Percentiles rank a stretch among this genome's conserved stretches.
Evolutionary conservation across 2,797 vertebrate species (phyloP).

Genomic region (Erethizon dorsatum): DNA sequence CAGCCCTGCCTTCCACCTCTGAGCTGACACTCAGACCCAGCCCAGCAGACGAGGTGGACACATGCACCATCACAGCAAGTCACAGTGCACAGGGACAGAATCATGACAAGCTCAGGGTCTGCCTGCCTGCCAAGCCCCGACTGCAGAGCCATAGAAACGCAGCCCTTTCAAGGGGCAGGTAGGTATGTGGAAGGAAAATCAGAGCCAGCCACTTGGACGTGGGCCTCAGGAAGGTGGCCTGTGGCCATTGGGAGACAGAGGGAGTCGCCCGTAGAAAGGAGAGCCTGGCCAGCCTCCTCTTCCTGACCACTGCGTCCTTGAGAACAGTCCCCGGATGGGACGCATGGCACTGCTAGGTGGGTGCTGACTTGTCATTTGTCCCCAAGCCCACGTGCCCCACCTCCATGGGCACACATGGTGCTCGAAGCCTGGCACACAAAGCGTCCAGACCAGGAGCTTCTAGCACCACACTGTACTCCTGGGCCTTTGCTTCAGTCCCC

Average conservation of each 20-base stretch:
- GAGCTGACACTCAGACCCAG: not conserved
- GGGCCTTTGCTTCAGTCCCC: conserved; percentile 95
- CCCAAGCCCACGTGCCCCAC: not conserved
- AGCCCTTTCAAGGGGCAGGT: fast-evolving
- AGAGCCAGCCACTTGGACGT: not conserved
- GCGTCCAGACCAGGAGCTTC: not conserved
- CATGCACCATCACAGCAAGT: not conserved
- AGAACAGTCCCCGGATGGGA: too few relatives aligned
- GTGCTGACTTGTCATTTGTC: fast-evolving
- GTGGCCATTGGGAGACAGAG: not conserved
- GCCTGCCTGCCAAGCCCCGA: not conserved
- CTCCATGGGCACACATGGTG: fast-evolving
- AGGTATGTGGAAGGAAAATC: not conserved
- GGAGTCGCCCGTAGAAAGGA: not conserved
- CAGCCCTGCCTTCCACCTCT: not conserved
- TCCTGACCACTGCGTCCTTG: not conserved
- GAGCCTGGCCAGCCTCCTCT: fast-evolving
- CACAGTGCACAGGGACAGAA: not conserved
- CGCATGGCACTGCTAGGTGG: too few relatives aligned
- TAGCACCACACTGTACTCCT: conserved; percentile 93
- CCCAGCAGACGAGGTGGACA: not conserved
- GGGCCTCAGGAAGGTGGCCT: not conserved
- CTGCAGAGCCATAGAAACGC: not conserved
- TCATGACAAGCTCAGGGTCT: not conserved
- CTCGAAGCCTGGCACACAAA: too few relatives aligned